A percentile compares a stretch with the other conserved stretches of the same genome.
These are phyloP conservation scores for Drosophila meridiana DNA, from an alignment of 2,888 invertebrate genomes.

Conservation along the genomic window DNA sequence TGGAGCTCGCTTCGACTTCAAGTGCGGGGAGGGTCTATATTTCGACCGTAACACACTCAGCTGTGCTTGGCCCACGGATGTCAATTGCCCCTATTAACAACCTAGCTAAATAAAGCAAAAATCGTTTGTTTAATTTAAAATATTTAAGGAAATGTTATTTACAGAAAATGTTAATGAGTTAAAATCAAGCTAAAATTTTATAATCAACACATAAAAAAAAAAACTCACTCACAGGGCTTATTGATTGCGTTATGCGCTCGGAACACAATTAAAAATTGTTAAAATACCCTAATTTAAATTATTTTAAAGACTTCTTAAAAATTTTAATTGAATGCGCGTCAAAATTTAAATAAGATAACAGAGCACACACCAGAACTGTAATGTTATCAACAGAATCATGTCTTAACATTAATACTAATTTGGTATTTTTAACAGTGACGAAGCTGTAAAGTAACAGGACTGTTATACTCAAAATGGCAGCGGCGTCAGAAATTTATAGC, in stretches of 20 bases:
- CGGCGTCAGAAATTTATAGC: constrained; percentile 25
- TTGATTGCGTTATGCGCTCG: too few relatives aligned
- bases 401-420: background rate
- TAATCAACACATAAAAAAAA: too few relatives aligned
- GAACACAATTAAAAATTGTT: too few relatives aligned
- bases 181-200: background rate
- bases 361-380: background rate
- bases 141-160: background rate
- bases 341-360: background rate
- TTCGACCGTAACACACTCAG: background rate
- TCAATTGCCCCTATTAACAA: background rate
- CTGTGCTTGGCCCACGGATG: background rate
- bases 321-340: background rate
- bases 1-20: background rate
- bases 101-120: background rate
- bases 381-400: background rate
- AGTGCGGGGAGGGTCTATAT: background rate
- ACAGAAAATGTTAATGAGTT: background rate
- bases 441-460: constrained; percentile 5
- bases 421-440: background rate
- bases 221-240: too few relatives aligned
- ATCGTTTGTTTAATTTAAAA: background rate
- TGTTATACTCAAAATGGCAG: background rate
- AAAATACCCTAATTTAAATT: background rate
- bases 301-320: background rate